Evolutionary conservation across 2,888 invertebrate genomes (phyloP).

Genomic region (Nasonovia ribisnigri): DNA sequence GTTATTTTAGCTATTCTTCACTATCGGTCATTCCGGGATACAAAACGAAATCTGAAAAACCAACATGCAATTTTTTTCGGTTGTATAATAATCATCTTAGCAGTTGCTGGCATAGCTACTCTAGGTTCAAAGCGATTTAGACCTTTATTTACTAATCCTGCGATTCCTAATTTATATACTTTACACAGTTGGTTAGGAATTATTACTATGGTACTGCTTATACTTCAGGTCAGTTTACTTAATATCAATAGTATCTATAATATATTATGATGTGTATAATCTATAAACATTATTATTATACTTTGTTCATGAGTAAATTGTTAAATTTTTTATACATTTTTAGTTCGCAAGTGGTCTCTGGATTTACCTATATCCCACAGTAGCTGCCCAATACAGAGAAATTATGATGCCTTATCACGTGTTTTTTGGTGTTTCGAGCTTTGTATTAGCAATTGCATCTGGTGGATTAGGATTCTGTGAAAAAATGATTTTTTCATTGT

Average conservation of each 20-base stretch:
- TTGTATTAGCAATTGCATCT: not conserved
- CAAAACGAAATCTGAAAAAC: not conserved
- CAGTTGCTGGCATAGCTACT: not conserved
- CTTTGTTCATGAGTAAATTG: not conserved
- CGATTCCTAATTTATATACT: not conserved
- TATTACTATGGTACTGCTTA: not conserved
- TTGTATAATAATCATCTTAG: not conserved
- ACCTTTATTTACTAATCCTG: constrained; percentile 1
- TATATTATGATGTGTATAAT: not conserved
- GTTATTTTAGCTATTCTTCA: not conserved
- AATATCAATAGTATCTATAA: not conserved
- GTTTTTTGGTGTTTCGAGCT: not conserved
- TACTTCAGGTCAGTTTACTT: not conserved
- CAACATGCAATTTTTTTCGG: not conserved
- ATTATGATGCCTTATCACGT: constrained; percentile 1
- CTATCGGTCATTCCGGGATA: not conserved
- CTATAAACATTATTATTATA: not conserved
- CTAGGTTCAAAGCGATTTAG: not conserved
- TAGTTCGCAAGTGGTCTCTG: not conserved
- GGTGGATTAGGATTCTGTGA: not conserved
- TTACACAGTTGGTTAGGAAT: constrained; percentile 12
- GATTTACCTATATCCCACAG: not conserved
- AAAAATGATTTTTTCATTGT: not conserved
- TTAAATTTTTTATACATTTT: not conserved
- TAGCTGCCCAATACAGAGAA: not conserved